phyloP scores from a whole-genome alignment of 2,888 invertebrate genomes.

The Pollenia griseotomentosa region DNA sequence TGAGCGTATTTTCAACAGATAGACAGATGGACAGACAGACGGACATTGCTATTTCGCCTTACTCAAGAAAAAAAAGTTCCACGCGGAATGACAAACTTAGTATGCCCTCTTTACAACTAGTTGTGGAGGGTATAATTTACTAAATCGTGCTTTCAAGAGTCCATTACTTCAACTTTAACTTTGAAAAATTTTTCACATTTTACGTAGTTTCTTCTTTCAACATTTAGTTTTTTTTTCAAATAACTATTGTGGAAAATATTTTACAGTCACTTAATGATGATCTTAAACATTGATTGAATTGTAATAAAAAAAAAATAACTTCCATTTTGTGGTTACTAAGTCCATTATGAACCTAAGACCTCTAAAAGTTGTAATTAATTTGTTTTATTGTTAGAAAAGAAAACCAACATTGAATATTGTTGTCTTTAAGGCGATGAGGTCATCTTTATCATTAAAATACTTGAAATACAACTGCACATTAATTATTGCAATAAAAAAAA shows the following conservation, averaged over 20 bases:
- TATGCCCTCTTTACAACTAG: no score
- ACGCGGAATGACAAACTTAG: no score
- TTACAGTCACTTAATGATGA: constrained; percentile 15
- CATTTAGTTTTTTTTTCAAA: neutral
- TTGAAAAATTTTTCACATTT: no score
- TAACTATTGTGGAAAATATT: constrained; percentile 24
- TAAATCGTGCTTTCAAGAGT: no score
- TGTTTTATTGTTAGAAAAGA: constrained; percentile 43
- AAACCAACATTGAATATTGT: neutral
- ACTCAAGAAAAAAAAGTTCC: no score
- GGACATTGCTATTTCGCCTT: no score
- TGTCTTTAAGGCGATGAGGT: constrained; percentile 30
- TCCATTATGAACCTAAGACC: constrained; percentile 18
- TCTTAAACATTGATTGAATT: constrained; percentile 49
- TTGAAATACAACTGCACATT: constrained; percentile 12
- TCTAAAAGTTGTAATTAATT: constrained; percentile 53
- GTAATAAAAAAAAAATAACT: constrained; percentile 63
- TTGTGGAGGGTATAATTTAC: no score
- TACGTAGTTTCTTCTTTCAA: neutral
- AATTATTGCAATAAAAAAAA: constrained; percentile 12
- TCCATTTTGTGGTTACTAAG: neutral
- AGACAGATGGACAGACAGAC: no score
- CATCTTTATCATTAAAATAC: constrained; percentile 38
- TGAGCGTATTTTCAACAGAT: no score
- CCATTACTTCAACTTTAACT: no score